phyloP scores from a whole-genome alignment of 2,888 invertebrate species.

The Agrypnus murinus region DNA sequence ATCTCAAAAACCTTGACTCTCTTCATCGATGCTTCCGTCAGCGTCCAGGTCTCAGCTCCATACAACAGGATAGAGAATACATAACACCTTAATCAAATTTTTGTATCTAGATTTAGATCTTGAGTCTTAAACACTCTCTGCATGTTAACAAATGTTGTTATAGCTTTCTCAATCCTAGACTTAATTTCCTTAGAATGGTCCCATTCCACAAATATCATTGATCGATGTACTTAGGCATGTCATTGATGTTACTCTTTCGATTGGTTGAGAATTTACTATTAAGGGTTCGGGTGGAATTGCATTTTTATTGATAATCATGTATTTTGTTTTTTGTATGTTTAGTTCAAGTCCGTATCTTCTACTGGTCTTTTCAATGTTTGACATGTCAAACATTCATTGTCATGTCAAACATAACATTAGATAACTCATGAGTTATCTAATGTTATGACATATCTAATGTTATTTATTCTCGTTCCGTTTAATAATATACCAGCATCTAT shows the following conservation, averaged over 20 bases:
- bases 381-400: slow-evolving; percentile 7
- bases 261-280: background rate
- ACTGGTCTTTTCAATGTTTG: slow-evolving; percentile 4
- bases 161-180: slow-evolving; percentile 4
- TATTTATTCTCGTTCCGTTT: slow-evolving; percentile 13
- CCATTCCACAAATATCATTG: slow-evolving; percentile 15
- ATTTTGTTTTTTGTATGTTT: too few relatives aligned
- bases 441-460: slow-evolving; percentile 23
- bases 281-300: slow-evolving; percentile 5
- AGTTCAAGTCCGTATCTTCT: slow-evolving; percentile 8
- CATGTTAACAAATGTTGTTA: too few relatives aligned
- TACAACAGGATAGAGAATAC: too few relatives aligned
- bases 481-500: background rate
- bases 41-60: too few relatives aligned
- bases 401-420: background rate
- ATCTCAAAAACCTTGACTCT: background rate
- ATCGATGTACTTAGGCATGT: slow-evolving; percentile 8
- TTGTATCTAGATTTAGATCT: slow-evolving; percentile 7
- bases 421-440: background rate
- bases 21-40: too few relatives aligned
- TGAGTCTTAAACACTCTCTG: background rate
- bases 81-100: slow-evolving; percentile 4
- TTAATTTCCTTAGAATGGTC: slow-evolving; percentile 1
- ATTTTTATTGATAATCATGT: slow-evolving; percentile 3
- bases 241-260: slow-evolving; percentile 12